Evolutionary conservation across 2,113 vertebrate genomes (phyloP).

Genomic region (Epinephelus lanceolatus): DNA sequence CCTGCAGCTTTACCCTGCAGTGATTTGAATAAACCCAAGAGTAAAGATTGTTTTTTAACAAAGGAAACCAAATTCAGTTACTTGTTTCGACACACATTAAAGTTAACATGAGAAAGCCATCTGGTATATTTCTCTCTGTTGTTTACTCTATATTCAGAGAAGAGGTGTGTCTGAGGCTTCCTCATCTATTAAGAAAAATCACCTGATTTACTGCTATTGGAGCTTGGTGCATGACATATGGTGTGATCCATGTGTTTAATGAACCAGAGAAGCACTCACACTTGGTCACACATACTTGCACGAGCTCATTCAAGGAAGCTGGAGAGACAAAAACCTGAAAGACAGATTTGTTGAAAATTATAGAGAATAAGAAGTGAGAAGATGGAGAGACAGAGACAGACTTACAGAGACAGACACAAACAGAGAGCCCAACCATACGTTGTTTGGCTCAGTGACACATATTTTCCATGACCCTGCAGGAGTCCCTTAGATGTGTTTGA

Average conservation of each 20-base stretch:
- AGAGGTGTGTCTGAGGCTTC: too few species aligned
- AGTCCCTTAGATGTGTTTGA: conserved; percentile 45
- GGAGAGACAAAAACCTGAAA: not conserved
- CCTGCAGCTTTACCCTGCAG: not conserved
- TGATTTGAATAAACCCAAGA: not conserved
- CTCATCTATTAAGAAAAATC: not conserved
- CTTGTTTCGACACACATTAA: not conserved
- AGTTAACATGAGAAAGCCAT: not conserved
- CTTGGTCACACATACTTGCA: not conserved
- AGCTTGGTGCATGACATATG: not conserved
- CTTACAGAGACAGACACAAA: not conserved
- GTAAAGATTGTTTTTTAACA: too few species aligned
- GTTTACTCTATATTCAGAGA: not conserved
- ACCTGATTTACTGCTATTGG: not conserved
- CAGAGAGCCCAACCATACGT: not conserved
- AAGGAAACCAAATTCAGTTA: not conserved
- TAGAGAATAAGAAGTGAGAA: not conserved
- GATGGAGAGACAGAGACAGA: not conserved
- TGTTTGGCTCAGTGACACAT: conserved; percentile 63
- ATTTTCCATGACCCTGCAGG: conserved; percentile 61
- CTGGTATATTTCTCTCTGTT: too few species aligned
- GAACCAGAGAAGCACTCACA: not conserved
- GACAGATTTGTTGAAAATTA: not conserved
- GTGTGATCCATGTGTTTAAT: not conserved
- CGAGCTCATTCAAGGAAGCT: not conserved